Evolutionary conservation across 2,888 invertebrate species (phyloP).

Genomic region (Polietes domitor): DNA sequence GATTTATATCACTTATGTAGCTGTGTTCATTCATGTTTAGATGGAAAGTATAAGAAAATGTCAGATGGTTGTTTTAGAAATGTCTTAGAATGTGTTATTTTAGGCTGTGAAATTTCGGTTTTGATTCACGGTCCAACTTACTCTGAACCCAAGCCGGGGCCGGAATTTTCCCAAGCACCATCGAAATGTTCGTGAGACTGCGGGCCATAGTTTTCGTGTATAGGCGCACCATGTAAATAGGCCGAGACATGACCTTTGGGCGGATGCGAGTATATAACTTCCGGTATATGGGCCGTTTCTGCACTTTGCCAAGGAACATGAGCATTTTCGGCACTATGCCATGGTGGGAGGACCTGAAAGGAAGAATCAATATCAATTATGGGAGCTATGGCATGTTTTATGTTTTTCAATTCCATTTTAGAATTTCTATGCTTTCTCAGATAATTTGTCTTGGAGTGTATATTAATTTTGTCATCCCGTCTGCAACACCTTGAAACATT

Average conservation of each 20-base stretch:
- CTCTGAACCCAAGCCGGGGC: conserved; percentile 85
- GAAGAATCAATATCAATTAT: too few relatives aligned
- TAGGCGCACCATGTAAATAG: conserved; percentile 77
- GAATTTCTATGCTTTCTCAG: too few relatives aligned
- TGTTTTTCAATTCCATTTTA: too few relatives aligned
- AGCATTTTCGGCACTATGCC: conserved; percentile 74
- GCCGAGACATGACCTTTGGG: conserved; percentile 78
- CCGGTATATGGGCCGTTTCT: conserved; percentile 75
- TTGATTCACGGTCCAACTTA: conserved; percentile 80
- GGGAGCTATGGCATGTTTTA: too few relatives aligned
- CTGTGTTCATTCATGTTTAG: conserved; percentile 78
- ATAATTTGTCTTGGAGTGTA: too few relatives aligned
- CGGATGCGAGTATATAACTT: conserved; percentile 79
- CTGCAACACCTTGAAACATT: too few relatives aligned
- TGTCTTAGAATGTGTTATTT: background rate
- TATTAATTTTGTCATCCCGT: too few relatives aligned
- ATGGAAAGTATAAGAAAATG: conserved; percentile 60
- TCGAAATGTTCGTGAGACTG: conserved; percentile 79
- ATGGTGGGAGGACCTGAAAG: conserved; percentile 77
- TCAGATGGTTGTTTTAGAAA: background rate
- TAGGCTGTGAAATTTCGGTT: too few relatives aligned
- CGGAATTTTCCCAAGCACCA: conserved; percentile 84
- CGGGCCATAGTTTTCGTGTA: conserved; percentile 76
- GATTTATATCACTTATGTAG: conserved; percentile 83
- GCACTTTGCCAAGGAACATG: conserved; percentile 73